Percentiles rank a stretch among this genome's conserved stretches.
Conservation (phyloP, 2,113 vertebrate species). For the Miniopterus natalensis region DNA sequence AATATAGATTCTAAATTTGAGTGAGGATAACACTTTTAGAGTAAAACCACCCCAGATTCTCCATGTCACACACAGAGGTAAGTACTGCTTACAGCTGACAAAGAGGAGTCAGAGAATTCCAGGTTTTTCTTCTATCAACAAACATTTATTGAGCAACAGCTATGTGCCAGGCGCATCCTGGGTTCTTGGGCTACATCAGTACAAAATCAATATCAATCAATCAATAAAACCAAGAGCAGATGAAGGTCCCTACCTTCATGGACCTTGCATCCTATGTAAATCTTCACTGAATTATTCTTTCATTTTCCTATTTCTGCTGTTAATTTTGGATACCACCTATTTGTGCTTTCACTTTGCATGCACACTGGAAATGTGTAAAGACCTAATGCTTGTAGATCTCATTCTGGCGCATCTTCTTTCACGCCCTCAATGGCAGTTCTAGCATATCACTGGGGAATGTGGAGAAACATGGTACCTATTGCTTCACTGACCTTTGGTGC, state of each 20-base stretch:
- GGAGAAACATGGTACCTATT: background rate
- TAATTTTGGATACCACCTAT: background rate
- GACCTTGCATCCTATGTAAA: background rate
- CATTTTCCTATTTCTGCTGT: slow-evolving; percentile 23
- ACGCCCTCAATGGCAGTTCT: background rate
- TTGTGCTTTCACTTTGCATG: background rate
- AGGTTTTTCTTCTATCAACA: background rate
- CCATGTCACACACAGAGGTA: background rate
- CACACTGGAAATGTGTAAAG: background rate
- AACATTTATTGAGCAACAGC: background rate
- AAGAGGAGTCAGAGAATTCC: background rate
- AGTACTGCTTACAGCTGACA: background rate
- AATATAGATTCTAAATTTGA: slow-evolving; percentile 59
- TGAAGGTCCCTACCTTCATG: accelerated
- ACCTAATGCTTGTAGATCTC: background rate
- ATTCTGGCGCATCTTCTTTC: background rate
- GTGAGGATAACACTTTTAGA: background rate
- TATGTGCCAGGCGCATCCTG: background rate
- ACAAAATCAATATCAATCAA: background rate
- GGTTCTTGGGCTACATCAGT: background rate
- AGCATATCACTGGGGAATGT: background rate
- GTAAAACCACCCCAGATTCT: background rate
- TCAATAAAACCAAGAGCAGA: background rate
- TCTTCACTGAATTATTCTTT: background rate
- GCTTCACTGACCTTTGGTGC: background rate